Percentiles rank a stretch among this genome's conserved stretches.
Evolutionary conservation across 2,888 invertebrate genomes (phyloP).

Genomic region (Lumbricus terrestris): DNA sequence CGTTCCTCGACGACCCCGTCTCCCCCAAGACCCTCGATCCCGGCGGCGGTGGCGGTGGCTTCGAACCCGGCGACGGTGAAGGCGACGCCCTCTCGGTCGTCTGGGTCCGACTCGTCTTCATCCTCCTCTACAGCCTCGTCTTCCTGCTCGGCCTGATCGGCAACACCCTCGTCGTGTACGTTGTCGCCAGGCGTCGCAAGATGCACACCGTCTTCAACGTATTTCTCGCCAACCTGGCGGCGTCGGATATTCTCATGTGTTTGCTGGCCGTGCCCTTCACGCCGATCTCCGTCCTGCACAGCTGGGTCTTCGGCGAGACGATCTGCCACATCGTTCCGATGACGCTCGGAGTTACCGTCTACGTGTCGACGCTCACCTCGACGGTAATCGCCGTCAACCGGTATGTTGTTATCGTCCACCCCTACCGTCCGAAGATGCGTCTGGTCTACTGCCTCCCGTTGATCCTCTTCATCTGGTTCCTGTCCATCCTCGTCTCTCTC

Average conservation of each 20-base stretch:
- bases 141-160: constrained; percentile 75
- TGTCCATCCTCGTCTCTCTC: constrained; percentile 80
- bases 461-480: constrained; percentile 85
- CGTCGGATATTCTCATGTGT: constrained; percentile 90
- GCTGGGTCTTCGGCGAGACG: constrained; percentile 88
- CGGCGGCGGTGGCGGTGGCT: not conserved
- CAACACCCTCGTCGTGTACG: constrained; percentile 78
- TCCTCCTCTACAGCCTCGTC: constrained; percentile 68
- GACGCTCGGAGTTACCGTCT: constrained; percentile 81
- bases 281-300: constrained; percentile 81
- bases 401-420: constrained; percentile 94
- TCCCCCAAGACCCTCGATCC: not conserved
- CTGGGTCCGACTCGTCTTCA: constrained; percentile 17
- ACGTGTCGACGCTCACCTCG: constrained; percentile 92
- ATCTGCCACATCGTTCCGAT: constrained; percentile 90
- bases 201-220: constrained; percentile 98
- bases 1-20: not conserved
- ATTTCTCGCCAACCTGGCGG: constrained; percentile 92
- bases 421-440: constrained; percentile 88
- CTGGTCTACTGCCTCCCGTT: constrained; percentile 80
- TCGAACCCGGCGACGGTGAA: not conserved
- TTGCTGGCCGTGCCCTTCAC: constrained; percentile 93
- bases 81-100: not conserved
- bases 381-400: constrained; percentile 96
- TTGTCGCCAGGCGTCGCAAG: constrained; percentile 78